Conservation (phyloP, 2,797 vertebrate genomes). For the Cynodonichthys magdalenae region DNA sequence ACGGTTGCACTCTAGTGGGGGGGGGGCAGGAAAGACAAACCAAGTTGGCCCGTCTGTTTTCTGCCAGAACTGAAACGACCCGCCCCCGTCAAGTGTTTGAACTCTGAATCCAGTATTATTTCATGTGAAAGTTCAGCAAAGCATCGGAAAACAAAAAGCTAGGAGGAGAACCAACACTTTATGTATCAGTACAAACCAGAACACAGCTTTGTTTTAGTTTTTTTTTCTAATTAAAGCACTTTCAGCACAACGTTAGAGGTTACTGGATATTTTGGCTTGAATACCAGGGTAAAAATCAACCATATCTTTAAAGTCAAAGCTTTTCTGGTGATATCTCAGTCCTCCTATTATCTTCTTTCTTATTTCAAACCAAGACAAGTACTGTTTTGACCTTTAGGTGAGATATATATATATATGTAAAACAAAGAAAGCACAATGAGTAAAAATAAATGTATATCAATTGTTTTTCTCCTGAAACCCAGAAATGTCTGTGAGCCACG, state of each 20-base stretch:
- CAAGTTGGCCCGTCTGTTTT: constrained; percentile 61
- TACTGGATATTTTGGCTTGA: constrained; percentile 65
- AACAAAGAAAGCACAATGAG: constrained; percentile 60
- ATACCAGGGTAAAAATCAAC: constrained; percentile 54
- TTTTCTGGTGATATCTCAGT: constrained; percentile 9
- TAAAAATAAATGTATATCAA: constrained; percentile 11
- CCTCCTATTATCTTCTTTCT: constrained; percentile 26
- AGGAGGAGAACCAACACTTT: constrained; percentile 36
- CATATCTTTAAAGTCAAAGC: constrained; percentile 36
- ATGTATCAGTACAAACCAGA: constrained; percentile 40
- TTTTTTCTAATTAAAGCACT: constrained; percentile 67
- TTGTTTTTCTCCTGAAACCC: not conserved
- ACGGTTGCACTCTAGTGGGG: constrained; percentile 80
- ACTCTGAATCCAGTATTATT: constrained; percentile 89
- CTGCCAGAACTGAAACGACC: constrained; percentile 78
- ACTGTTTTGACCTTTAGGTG: constrained; percentile 19
- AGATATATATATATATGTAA: not conserved
- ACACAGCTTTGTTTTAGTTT: constrained; percentile 32
- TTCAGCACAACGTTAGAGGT: constrained; percentile 79
- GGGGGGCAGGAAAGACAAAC: constrained; percentile 74
- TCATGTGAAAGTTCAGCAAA: constrained; percentile 44
- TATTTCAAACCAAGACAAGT: constrained; percentile 28
- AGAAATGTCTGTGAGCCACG: not conserved
- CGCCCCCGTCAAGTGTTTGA: constrained; percentile 66
- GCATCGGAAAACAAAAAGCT: constrained; percentile 21